Conservation (phyloP, 92 coral and sea anemone genomes). For the Virgularia gustaviana region DNA sequence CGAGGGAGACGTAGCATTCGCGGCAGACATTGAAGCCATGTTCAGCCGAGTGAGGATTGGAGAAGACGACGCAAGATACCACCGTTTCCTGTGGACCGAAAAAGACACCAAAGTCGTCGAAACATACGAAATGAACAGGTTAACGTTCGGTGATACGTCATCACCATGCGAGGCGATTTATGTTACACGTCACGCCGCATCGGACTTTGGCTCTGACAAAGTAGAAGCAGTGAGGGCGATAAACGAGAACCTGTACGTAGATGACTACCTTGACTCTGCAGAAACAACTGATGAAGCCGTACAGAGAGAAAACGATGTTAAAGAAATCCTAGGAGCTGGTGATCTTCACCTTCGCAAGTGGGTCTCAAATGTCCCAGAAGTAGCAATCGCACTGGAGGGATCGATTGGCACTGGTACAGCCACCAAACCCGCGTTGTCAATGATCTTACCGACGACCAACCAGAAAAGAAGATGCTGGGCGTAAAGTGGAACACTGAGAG, state of each 20-base stretch:
- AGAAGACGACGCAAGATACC: conserved; percentile 49
- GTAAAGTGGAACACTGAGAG: conserved; percentile 54
- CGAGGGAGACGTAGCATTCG: conserved; percentile 46
- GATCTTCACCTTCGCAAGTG: conserved; percentile 54
- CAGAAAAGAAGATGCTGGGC: conserved; percentile 47
- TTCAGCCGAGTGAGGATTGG: conserved; percentile 47
- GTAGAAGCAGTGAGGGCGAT: conserved; percentile 47
- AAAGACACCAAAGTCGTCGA: conserved; percentile 22
- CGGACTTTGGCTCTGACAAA: conserved; percentile 28
- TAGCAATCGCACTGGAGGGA: conserved; percentile 12
- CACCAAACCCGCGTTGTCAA: not conserved
- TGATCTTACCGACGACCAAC: conserved; percentile 47
- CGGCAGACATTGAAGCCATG: conserved; percentile 58
- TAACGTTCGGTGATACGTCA: conserved; percentile 50
- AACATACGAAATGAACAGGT: conserved; percentile 41
- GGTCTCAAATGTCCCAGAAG: conserved; percentile 42
- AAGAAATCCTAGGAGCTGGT: conserved; percentile 33
- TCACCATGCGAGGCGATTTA: conserved; percentile 57
- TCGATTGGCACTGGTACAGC: not conserved
- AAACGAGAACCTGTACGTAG: conserved; percentile 51
- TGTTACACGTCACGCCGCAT: conserved; percentile 47
- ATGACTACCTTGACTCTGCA: conserved; percentile 47
- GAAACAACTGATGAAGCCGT: conserved; percentile 51
- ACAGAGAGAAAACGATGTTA: conserved; percentile 20
- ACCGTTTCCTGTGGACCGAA: conserved; percentile 62